A percentile compares a stretch with the other conserved stretches of the same genome.
Conservation (phyloP, 2,113 vertebrate genomes). For the Octodon degus region DNA sequence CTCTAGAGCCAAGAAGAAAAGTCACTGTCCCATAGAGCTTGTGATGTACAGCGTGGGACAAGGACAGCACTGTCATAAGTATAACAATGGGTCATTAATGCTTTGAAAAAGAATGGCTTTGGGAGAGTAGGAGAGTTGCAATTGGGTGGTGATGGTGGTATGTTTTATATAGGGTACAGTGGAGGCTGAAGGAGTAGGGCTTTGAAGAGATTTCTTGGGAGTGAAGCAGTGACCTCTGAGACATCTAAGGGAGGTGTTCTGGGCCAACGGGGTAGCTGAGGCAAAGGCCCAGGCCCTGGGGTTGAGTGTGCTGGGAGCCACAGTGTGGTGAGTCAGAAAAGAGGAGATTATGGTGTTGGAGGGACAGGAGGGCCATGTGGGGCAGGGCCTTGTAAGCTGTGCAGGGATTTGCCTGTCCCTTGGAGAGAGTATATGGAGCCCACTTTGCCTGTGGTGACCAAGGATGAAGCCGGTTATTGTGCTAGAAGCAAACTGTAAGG, state of each 20-base stretch:
- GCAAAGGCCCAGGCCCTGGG: not conserved
- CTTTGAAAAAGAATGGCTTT: not conserved
- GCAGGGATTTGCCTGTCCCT: not conserved
- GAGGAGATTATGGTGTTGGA: not conserved
- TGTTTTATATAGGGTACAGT: too few relatives aligned
- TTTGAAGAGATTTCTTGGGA: not conserved
- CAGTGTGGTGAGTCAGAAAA: not conserved
- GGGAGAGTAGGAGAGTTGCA: not conserved
- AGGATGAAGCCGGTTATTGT: not conserved
- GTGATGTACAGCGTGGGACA: not conserved
- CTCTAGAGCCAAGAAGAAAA: not conserved
- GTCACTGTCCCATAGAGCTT: not conserved
- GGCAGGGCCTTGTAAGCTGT: not conserved
- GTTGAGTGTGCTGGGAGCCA: not conserved
- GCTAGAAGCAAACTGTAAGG: not conserved
- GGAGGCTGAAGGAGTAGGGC: not conserved
- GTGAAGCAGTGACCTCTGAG: not conserved
- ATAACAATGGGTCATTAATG: not conserved
- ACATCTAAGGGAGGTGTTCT: not conserved
- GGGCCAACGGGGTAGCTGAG: not conserved
- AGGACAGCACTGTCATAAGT: not conserved
- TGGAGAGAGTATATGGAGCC: not conserved
- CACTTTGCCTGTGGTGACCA: not conserved
- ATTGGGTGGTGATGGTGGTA: rapidly evolving
- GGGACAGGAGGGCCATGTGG: not conserved